phyloP scores from a whole-genome alignment of 1,140 invertebrate genomes.

The Dendrolimus kikuchii region DNA sequence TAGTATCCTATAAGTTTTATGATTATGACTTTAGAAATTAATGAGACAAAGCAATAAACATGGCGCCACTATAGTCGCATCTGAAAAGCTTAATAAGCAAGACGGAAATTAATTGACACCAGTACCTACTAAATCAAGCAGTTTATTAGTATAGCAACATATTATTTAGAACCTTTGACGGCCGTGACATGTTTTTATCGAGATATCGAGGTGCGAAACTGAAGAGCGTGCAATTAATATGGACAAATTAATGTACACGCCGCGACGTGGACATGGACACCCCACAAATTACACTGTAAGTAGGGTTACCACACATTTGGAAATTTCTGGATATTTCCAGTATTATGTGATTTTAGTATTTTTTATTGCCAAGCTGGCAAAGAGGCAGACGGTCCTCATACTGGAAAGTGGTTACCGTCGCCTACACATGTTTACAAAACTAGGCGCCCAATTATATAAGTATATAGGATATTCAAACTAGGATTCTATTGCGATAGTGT shows the following conservation, averaged over 20 bases:
- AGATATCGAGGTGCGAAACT: constrained; percentile 31
- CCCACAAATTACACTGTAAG: no score
- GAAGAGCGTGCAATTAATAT: constrained; percentile 28
- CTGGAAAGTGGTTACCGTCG: no score
- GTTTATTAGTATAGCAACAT: constrained; percentile 29
- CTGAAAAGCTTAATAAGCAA: constrained; percentile 9
- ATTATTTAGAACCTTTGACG: constrained; percentile 25
- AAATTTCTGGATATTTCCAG: no score
- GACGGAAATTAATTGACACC: constrained; percentile 12
- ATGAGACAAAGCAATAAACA: not conserved
- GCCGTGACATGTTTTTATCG: constrained; percentile 33
- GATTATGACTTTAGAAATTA: not conserved
- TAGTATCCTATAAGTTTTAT: not conserved
- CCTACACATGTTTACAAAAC: no score
- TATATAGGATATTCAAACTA: no score
- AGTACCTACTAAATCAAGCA: constrained; percentile 24
- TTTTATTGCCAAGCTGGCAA: no score
- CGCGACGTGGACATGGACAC: not conserved
- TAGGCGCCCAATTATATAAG: no score
- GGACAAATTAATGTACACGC: constrained; percentile 28
- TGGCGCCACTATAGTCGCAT: not conserved
- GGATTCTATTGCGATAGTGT: no score
- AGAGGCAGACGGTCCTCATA: no score
- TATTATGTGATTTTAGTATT: no score
- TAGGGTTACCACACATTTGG: no score